A percentile compares a stretch with the other conserved stretches of the same genome.
phyloP scores from a whole-genome alignment of 1,140 invertebrate genomes.

The Scaptomyza hsui region DNA sequence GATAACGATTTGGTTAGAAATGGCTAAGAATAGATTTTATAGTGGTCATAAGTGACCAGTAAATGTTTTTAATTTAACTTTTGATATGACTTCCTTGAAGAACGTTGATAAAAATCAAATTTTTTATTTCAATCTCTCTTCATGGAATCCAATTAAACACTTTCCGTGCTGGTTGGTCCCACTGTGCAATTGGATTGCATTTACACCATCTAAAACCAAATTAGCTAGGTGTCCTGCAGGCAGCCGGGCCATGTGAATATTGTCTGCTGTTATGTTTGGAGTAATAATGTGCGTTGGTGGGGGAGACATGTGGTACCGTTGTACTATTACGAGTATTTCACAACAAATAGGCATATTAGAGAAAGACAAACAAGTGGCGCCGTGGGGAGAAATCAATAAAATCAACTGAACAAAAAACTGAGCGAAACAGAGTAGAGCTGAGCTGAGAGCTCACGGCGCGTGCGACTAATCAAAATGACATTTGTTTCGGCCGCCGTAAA shows the following conservation, averaged over 20 bases:
- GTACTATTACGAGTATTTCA: constrained; percentile 19
- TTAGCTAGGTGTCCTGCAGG: constrained; percentile 3
- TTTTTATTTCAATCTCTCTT: no score
- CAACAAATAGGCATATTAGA: constrained; percentile 43
- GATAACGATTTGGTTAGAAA: not conserved
- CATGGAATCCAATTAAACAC: not conserved
- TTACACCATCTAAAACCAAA: constrained; percentile 1
- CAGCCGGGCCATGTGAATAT: constrained; percentile 6
- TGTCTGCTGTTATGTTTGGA: constrained; percentile 12
- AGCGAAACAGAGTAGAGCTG: not conserved
- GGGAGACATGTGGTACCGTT: not conserved
- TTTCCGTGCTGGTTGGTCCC: not conserved
- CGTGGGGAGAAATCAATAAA: constrained; percentile 37
- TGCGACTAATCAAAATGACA: constrained; percentile 52
- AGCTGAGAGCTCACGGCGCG: constrained; percentile 23
- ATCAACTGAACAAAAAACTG: constrained; percentile 6
- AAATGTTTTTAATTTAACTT: no score
- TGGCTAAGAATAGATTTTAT: not conserved
- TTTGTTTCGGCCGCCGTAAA: constrained; percentile 40
- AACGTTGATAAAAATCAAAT: no score
- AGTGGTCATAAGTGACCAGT: not conserved
- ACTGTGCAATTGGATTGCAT: constrained; percentile 23
- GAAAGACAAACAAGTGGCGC: constrained; percentile 26
- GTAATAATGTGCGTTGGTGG: not conserved
- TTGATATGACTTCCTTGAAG: no score